phyloP scores from a whole-genome alignment of 2,797 vertebrate species.

The Cossypha caffra region DNA sequence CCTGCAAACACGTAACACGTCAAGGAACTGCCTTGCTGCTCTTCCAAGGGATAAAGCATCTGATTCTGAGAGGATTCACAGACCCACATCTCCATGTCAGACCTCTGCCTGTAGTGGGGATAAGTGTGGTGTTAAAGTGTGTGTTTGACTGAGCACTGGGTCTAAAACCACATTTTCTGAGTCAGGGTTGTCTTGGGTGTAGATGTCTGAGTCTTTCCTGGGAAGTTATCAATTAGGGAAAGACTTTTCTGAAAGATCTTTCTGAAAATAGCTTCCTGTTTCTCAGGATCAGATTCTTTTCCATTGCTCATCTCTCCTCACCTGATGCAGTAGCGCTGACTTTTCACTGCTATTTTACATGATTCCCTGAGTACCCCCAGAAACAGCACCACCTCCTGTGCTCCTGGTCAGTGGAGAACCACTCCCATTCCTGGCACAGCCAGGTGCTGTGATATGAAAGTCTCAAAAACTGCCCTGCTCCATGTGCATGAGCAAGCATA shows the following conservation, averaged over 20 bases:
- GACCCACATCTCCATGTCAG: not conserved
- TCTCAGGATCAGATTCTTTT: not conserved
- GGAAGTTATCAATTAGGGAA: not conserved
- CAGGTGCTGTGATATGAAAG: fast-evolving
- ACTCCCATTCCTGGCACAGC: not conserved
- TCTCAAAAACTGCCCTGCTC: not conserved
- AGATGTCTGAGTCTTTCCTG: not conserved
- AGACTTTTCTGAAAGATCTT: not conserved
- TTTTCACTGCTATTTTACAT: not conserved
- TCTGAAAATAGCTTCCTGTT: not conserved
- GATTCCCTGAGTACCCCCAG: too few relatives aligned
- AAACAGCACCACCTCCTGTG: not conserved
- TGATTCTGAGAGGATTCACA: not conserved
- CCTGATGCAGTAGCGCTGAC: not conserved
- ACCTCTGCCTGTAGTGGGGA: too few relatives aligned
- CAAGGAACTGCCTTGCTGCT: not conserved
- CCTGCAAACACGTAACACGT: fast-evolving
- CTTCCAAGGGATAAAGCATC: not conserved
- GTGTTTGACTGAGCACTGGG: not conserved
- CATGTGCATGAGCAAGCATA: not conserved
- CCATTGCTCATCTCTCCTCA: not conserved
- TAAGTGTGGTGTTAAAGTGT: not conserved
- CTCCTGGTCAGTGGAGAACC: not conserved
- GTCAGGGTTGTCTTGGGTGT: not conserved
- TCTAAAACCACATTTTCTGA: not conserved